phyloP scores from a whole-genome alignment of 2,888 invertebrate genomes.

The Xylota segnis region DNA sequence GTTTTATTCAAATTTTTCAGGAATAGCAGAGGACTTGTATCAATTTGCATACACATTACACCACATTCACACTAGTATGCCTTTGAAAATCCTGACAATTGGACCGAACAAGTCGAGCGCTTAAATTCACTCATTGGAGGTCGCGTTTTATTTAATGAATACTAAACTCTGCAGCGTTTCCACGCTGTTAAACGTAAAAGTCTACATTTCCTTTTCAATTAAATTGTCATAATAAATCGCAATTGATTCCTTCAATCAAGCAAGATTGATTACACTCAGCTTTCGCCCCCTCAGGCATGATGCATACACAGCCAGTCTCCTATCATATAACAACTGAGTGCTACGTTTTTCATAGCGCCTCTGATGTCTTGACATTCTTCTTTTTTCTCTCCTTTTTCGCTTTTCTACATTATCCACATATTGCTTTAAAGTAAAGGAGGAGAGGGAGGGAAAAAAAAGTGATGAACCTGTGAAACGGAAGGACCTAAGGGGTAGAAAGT shows the following conservation, averaged over 20 bases:
- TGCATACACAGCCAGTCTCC: slow-evolving; percentile 32
- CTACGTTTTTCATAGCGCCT: slow-evolving; percentile 54
- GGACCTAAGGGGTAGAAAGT: slow-evolving; percentile 48
- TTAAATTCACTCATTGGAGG: slow-evolving; percentile 9
- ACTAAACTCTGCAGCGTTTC: slow-evolving; percentile 7
- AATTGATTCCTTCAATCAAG: slow-evolving; percentile 74
- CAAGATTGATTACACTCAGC: slow-evolving; percentile 64
- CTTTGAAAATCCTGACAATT: neutral
- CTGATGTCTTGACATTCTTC: slow-evolving; percentile 52
- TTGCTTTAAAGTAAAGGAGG: slow-evolving; percentile 42
- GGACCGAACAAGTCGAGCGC: neutral
- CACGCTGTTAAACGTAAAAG: slow-evolving; percentile 25
- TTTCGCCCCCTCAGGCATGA: slow-evolving; percentile 35
- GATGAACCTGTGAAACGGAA: slow-evolving; percentile 66
- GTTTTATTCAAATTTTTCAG: too few species aligned
- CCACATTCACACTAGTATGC: too few species aligned
- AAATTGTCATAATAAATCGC: slow-evolving; percentile 73
- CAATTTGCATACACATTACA: too few species aligned
- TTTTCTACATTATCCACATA: slow-evolving; percentile 56
- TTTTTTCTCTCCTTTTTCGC: slow-evolving; percentile 22
- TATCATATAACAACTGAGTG: slow-evolving; percentile 44
- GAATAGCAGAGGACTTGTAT: too few species aligned
- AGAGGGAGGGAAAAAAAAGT: slow-evolving; percentile 35
- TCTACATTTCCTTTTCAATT: slow-evolving; percentile 68
- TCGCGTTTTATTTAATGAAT: slow-evolving; percentile 14